Conservation (phyloP, 2,797 vertebrate species). For the Chiroxiphia lanceolata region DNA sequence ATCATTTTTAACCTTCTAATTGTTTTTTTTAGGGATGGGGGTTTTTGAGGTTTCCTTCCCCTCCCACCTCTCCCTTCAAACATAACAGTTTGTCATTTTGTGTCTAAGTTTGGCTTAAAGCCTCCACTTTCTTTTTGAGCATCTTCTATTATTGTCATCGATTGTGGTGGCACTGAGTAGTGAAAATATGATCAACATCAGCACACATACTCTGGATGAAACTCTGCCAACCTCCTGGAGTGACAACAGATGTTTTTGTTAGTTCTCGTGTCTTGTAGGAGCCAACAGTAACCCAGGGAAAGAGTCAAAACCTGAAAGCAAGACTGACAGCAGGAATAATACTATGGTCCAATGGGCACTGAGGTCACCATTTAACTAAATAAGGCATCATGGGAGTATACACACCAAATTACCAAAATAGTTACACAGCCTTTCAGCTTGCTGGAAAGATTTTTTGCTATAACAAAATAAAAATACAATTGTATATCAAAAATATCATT, state of each 20-base stretch:
- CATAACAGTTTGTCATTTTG: background rate
- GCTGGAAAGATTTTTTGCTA: background rate
- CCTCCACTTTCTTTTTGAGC: background rate
- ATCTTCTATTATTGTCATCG: background rate
- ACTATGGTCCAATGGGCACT: background rate
- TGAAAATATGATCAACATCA: background rate
- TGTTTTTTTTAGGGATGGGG: rapidly evolving
- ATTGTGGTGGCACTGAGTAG: background rate
- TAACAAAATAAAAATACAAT: background rate
- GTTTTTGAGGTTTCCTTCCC: background rate
- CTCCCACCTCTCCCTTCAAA: background rate
- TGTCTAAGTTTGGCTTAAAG: background rate
- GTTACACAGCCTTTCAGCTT: background rate
- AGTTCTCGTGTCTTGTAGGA: background rate
- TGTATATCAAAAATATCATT: background rate
- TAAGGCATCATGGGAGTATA: background rate
- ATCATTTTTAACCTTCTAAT: background rate
- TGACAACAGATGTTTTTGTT: background rate
- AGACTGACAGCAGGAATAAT: background rate
- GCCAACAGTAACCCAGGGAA: background rate
- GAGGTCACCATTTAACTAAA: background rate
- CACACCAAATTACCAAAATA: background rate
- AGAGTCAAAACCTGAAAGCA: background rate
- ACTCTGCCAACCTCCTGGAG: background rate
- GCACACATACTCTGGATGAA: background rate